These are phyloP conservation scores for Temnothorax rugatulus DNA, from an alignment of 2,888 invertebrate species.

Conservation along the genomic window DNA sequence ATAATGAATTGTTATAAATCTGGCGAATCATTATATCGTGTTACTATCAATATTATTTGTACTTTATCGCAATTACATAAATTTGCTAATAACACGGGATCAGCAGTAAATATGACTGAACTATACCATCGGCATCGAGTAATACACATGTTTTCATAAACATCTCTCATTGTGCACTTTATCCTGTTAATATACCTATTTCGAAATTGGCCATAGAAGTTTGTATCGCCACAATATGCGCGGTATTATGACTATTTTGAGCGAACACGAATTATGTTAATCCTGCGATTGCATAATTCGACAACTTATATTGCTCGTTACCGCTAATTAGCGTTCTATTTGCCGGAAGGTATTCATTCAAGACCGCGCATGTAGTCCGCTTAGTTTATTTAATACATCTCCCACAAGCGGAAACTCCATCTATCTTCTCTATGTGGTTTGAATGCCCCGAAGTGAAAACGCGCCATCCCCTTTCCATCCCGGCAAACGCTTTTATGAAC, in stretches of 20 bases:
- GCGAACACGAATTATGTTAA: conserved; percentile 35
- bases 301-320: conserved; percentile 57
- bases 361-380: conserved; percentile 45
- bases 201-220: conserved; percentile 11
- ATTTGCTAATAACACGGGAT: conserved; percentile 16
- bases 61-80: conserved; percentile 12
- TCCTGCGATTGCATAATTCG: conserved; percentile 44
- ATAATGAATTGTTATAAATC: background rate
- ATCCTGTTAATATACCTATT: conserved; percentile 23
- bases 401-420: conserved; percentile 52
- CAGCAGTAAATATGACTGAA: background rate
- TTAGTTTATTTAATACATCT: conserved; percentile 55
- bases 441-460: conserved; percentile 45
- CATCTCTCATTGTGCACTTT: conserved; percentile 24
- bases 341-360: conserved; percentile 47
- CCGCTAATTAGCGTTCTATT: conserved; percentile 51
- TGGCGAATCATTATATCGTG: background rate
- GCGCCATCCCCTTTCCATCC: background rate
- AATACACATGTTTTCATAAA: conserved; percentile 42
- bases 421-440: conserved; percentile 39
- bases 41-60: background rate
- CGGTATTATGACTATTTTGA: conserved; percentile 35
- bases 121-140: background rate
- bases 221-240: conserved; percentile 27
- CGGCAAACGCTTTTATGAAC: conserved; percentile 19